Evolutionary conservation across 2,113 vertebrate genomes (phyloP), one percentile per base, ranked within the genome.

Genomic region (Oreochromis aureus): DNA sequence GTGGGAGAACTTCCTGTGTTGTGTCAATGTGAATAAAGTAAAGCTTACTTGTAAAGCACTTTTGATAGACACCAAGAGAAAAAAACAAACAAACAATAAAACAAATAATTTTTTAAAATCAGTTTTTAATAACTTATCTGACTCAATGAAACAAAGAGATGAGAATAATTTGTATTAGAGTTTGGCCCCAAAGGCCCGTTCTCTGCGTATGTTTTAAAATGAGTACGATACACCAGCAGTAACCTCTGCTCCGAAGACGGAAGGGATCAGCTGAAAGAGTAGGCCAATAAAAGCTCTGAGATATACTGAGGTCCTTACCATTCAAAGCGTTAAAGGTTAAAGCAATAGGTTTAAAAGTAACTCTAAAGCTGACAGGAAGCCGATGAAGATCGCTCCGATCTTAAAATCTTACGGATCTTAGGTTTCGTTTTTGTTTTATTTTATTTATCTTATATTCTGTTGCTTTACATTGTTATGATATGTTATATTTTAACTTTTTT

Each of bases 391-490:
- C 8, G 1, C 61, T 22, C 5, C 12, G 2, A 44, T 71, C n/a
- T 71, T 71, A 44, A 71, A 71, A 44, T 71, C 12, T 1, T 3
- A 44, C 24, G n/a, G 39, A 16, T 71, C 12, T 71, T 44, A 44
- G n/a, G 13, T 71, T 24, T 41, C 1, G 7, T 41, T n/a, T 66
- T 39, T 2, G 39, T 13, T 39, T 39, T 7, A n/a, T 39, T 0
- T 66, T 66, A 39, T 2, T 39, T 7, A n/a, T 39, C 0, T 66
- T 66, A 39, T 2, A 66, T 39, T 10, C 10, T 0, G 34, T 66
- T 66, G 34, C 34, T 66, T 39, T 0, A 66, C 34, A 66, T 66
- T 66, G 34, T 66, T 22, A 22, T n/a, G 34, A 66, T 66, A 22
- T 66, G 61, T 66, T 22, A 39, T 66, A 66, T 66, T 39, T 66